Base-by-base conservation (phyloP, 2,797 vertebrate genomes). In the Gambelia wislizenii region DNA sequence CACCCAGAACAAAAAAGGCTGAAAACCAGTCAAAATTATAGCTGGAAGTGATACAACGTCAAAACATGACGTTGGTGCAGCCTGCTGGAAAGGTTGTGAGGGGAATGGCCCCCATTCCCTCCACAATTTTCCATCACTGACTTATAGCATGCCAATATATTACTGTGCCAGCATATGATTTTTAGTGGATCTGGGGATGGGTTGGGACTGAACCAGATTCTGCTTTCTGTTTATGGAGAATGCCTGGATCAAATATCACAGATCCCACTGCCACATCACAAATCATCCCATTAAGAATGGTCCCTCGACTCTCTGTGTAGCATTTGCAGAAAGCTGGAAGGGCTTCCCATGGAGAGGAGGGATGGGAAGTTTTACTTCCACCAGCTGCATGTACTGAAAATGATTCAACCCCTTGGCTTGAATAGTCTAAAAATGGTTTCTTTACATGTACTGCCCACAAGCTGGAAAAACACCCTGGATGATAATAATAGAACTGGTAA, bases 361-460 rank as follows among this genome's bases (percentile, higher is more conserved):
- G 9, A 76, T 72, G 18, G 36, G 20, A 42, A 76, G 47, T 44
- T 47, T 44, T 2, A 76, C 2, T 76, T 76, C 42, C 7, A 13
- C 42, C 25, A 76, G 12, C 74, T 30, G 25, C 42, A 27, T 27
- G 27, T 33, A 25, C 2, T 44, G 42, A 47, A 44, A 10, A 44
- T 4, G 2, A 42, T 75, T 42, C 39, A 75, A 75, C 18, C 39
- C 39, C 7, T 76, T 47, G 18, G 22, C 42, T 30, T 76, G 22
- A 76, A 89, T 78, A 47, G 93, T 91, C 89, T 91, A 94, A 96
- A 93, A 92, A 90, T 94, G 81, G 80, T 22, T 84, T 70, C 74
- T 91, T 72, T 39, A 33, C 9, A 61, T 79, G 64, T 82, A 8
- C 6, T 91, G 74, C 52, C 81, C 80, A 86, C 44, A 86, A 84